A percentile compares a stretch with the other conserved stretches of the same genome.
phyloP scores from a whole-genome alignment of 2,797 vertebrate genomes.

The Gymnothorax javanicus region DNA sequence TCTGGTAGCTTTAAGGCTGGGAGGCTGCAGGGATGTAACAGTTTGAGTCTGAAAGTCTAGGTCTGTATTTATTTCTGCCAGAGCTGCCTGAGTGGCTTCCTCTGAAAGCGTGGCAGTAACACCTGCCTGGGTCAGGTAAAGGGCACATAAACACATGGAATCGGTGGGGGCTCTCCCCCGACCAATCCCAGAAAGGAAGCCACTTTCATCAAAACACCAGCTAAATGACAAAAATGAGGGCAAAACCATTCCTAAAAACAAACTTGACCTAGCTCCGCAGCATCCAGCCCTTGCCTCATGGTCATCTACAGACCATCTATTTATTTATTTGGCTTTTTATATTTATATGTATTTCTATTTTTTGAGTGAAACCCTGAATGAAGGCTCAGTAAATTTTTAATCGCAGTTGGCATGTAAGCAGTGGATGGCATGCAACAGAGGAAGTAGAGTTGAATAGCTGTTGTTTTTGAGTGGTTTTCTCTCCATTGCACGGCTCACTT shows the following conservation, averaged over 20 bases:
- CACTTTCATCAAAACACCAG: conserved; percentile 38
- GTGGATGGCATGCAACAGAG: conserved; percentile 27
- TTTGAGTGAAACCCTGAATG: conserved; percentile 28
- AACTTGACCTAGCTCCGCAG: conserved; percentile 39
- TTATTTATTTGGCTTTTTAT: conserved; percentile 19
- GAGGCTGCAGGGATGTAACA: background rate
- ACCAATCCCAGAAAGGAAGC: conserved; percentile 23
- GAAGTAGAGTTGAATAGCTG: background rate
- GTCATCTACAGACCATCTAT: conserved; percentile 1
- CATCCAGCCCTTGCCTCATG: conserved; percentile 31
- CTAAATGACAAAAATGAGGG: conserved; percentile 26
- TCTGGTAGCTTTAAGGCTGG: background rate
- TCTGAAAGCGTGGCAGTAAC: background rate
- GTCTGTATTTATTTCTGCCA: conserved; percentile 37
- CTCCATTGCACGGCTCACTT: too few relatives aligned
- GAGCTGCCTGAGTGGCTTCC: conserved; percentile 29
- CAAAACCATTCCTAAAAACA: conserved; percentile 39
- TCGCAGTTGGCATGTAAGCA: conserved; percentile 20
- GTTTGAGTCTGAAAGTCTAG: conserved; percentile 6
- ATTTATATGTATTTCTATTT: conserved; percentile 46
- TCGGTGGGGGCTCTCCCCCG: conserved; percentile 31
- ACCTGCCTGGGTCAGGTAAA: conserved; percentile 33
- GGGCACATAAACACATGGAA: conserved; percentile 20
- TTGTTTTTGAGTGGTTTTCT: too few relatives aligned
- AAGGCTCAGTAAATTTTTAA: conserved; percentile 25